phyloP scores from a whole-genome alignment of 2,888 invertebrate genomes.

The Andrena bicolor region DNA sequence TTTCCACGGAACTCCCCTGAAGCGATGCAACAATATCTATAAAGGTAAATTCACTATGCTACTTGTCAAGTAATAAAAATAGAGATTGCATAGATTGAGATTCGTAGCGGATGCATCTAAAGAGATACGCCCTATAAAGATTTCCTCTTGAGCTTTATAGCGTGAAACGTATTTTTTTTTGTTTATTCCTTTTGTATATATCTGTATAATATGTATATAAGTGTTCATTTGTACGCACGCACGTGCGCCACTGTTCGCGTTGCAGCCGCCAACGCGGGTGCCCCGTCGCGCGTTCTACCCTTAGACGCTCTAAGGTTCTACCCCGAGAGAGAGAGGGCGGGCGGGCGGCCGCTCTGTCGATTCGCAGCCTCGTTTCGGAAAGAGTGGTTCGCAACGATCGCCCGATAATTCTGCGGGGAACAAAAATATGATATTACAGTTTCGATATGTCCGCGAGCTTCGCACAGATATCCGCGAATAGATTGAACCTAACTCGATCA shows the following conservation, averaged over 20 bases:
- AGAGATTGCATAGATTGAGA: conserved; percentile 84
- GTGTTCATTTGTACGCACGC: conserved; percentile 34
- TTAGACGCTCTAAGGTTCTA: too few relatives aligned
- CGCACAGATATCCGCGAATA: conserved; percentile 21
- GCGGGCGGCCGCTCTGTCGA: conserved; percentile 10
- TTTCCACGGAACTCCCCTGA: conserved; percentile 50
- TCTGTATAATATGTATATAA: conserved; percentile 52
- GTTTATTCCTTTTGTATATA: conserved; percentile 38
- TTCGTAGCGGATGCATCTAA: conserved; percentile 83
- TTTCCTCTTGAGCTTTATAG: conserved; percentile 70
- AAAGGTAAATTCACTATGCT: conserved; percentile 69
- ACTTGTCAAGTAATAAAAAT: conserved; percentile 84
- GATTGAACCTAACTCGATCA: conserved; percentile 18
- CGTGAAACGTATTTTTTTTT: conserved; percentile 49
- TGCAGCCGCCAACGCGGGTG: neutral
- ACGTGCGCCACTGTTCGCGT: conserved; percentile 8
- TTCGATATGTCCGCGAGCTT: conserved; percentile 63
- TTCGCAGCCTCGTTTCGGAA: conserved; percentile 7
- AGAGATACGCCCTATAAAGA: conserved; percentile 76
- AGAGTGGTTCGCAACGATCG: conserved; percentile 13
- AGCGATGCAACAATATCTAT: conserved; percentile 65
- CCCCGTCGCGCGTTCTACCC: neutral
- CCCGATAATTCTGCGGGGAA: conserved; percentile 10
- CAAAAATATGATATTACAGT: conserved; percentile 33
- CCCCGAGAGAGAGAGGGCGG: too few relatives aligned